A percentile compares a stretch with the other conserved stretches of the same genome.
Conservation (phyloP, 2,113 vertebrate genomes). For the Sinocyclocheilus rhinocerous region DNA sequence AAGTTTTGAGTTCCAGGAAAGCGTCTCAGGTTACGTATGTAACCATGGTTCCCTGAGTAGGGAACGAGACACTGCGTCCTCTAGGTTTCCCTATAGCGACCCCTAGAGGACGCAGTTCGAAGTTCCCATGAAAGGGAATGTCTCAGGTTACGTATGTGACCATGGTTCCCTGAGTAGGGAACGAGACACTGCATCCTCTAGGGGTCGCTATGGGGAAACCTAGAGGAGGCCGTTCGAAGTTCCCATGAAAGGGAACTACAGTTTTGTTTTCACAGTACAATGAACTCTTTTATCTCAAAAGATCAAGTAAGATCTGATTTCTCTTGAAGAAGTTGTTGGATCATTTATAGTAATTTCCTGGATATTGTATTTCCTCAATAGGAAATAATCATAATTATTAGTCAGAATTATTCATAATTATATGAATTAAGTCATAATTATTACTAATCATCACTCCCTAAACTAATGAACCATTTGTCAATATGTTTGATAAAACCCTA, state of each 20-base stretch:
- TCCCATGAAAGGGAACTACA: no score
- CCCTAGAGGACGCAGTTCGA: no score
- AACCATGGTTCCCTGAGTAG: no score
- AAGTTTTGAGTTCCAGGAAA: conserved; percentile 11
- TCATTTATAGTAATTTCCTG: neutral
- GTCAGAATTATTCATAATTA: conserved; percentile 20
- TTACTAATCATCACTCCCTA: conserved; percentile 27
- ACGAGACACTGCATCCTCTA: no score
- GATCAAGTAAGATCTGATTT: conserved; percentile 10
- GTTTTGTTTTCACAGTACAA: conserved; percentile 27
- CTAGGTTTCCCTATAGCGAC: no score
- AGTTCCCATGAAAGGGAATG: no score
- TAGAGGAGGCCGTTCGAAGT: no score
- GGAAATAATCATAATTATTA: neutral
- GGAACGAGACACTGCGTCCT: no score
- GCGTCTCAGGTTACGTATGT: no score
- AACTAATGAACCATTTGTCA: conserved; percentile 30
- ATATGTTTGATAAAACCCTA: conserved; percentile 1
- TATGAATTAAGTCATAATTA: neutral
- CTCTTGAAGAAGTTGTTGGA: neutral
- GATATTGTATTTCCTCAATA: conserved; percentile 5
- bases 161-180: no score
- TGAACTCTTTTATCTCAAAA: conserved; percentile 11
- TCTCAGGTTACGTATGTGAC: no score
- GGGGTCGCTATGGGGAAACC: no score